Conservation (phyloP, 2,888 invertebrate genomes). For the Scaptomyza caliginosa region DNA sequence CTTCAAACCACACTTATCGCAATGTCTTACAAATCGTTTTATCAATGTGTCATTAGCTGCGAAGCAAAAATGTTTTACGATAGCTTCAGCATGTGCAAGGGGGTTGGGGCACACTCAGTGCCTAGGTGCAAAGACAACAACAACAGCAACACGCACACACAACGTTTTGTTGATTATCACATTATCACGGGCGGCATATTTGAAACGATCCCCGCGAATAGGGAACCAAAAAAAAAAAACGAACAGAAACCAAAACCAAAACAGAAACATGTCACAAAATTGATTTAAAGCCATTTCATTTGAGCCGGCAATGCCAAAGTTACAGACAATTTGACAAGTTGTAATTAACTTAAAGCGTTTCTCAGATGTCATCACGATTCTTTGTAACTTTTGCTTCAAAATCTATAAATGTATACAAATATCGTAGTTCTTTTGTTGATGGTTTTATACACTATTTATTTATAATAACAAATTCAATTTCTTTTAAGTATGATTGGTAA, state of each 20-base stretch:
- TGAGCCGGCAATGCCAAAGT: constrained; percentile 58
- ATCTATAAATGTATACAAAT: background rate
- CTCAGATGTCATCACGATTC: constrained; percentile 24
- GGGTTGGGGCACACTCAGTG: too few species aligned
- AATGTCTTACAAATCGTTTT: constrained; percentile 80
- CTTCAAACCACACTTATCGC: constrained; percentile 76
- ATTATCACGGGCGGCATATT: constrained; percentile 57
- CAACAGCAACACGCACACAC: constrained; percentile 22
- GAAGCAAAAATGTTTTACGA: constrained; percentile 70
- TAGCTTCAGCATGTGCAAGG: constrained; percentile 62
- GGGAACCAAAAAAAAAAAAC: constrained; percentile 26
- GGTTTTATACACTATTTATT: too few species aligned
- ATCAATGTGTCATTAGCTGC: constrained; percentile 77
- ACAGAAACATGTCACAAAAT: constrained; percentile 58
- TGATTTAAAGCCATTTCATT: constrained; percentile 67
- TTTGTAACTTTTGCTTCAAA: constrained; percentile 5
- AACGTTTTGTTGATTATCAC: constrained; percentile 65
- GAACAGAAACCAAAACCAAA: background rate
- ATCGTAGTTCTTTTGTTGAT: background rate
- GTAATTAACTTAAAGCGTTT: constrained; percentile 82
- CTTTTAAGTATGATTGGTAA: background rate
- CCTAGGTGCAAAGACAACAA: constrained; percentile 11
- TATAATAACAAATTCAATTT: background rate
- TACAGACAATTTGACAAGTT: constrained; percentile 66
- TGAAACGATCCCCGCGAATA: constrained; percentile 42